Base-by-base conservation (phyloP, 2,113 vertebrate genomes). In the Leptobrachium ailaonicum region DNA sequence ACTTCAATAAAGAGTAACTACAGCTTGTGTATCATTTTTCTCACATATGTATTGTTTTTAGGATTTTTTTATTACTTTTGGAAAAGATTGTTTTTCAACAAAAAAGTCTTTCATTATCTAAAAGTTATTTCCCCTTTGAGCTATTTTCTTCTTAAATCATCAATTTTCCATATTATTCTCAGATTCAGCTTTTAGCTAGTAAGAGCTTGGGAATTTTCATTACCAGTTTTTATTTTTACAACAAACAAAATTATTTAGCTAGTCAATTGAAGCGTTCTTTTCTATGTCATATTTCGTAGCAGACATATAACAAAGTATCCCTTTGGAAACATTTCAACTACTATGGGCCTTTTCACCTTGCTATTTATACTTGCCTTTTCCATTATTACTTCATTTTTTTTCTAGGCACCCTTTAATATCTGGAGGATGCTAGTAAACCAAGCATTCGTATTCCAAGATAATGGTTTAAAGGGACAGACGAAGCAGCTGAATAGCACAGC, bases 121-220 rank as follows among this genome's bases (percentile, higher is more conserved):
- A 76, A 47, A 54, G 63, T 67, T 76, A 76, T 76, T 76, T 76
- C 75, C 75, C 75, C 66, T 68, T 68, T 76, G 64, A 68, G 50
- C 75, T 40, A 76, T 76, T 68, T 68, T 60, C 6, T 54, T 66
- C 41, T 20, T 76, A 67, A 68, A 76, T 68, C 12, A 56, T 68
- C 75, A 76, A 54, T 67, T 68, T 32, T 66, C 64, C 20, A 7
- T 56, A 56, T 53, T 76, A 41, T 76, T 32, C 6, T 76, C 40
- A 54, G 40, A 56, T 54, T 54, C 63, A 76, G 4, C 56, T 66
- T 66, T 56, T 45, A 56, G 64, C 42, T 66, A 66, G 41, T 67
- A 66, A 66, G 45, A 7, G 6, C 40, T 42, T 54, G 4, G 45
- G 32, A 47, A 41, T 66, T 66, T 50, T 50, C 13, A 54, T 40